Evolutionary conservation across 2,888 invertebrate genomes (phyloP), one percentile per base, ranked within the genome.

Genomic region (Petrolisthes cinctipes): DNA sequence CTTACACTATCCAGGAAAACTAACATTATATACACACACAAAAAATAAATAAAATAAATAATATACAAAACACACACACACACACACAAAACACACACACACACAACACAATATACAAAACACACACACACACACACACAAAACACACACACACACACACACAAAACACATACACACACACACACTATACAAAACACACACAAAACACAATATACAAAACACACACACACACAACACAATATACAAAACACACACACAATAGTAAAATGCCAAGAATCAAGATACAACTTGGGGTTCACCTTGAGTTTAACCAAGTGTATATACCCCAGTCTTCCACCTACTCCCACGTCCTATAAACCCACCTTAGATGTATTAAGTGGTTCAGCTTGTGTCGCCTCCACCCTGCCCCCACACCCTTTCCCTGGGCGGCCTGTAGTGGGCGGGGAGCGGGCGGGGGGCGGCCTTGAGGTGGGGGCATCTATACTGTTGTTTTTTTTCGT

Each of bases 141-240:
- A 23, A 20, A 78, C 37, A 78, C 78, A 37, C 37, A 71, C 71
- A 71, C 9, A 71, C 71, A 71, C n/a, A 71, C 7, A 71, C 71
- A 71, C n/a, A 17, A 14, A 14, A 14, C 6, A 61, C 14, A 9
- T 9, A 75, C n/a, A n/a, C n/a, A 78, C 37, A 78, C 78, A 78
- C 75, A 75, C 75, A 75, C 75, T 6, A 6, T 23, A 4, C 11
- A 20, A 78, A 20, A 78, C 78, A 78, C 78, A 78, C 78, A 78
- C 78, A 37, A 78, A 4, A 11, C 23, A 78, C 17, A 71, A 17
- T 61, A 61, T 61, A 61, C 14, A 61, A 61, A 61, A 17, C 61
- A 37, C 37, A 37, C 37, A 37, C 37, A 37, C 37, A 37, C 37
- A 37, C 1, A 37, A 37, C 37, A 37, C 37, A 37, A 37, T 37